These are phyloP conservation scores for Nephrotoma appendiculata DNA, from an alignment of 2,888 invertebrate genomes.

Conservation along the genomic window DNA sequence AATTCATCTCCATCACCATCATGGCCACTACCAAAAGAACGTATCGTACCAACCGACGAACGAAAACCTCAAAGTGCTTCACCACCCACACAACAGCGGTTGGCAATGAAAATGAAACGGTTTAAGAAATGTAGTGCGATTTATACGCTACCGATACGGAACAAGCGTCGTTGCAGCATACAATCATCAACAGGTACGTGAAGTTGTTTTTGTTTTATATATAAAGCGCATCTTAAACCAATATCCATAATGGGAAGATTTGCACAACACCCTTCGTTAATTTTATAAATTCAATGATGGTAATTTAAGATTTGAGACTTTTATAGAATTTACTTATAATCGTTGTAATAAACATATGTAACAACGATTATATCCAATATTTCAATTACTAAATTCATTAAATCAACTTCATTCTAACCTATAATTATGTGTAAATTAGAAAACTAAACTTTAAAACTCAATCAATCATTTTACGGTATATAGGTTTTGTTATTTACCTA, in stretches of 20 bases:
- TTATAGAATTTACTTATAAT: background rate
- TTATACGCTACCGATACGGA: slow-evolving; percentile 25
- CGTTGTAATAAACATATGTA: background rate
- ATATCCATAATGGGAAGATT: background rate
- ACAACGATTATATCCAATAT: background rate
- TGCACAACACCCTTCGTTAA: background rate
- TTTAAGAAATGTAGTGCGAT: slow-evolving; percentile 26
- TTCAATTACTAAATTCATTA: background rate
- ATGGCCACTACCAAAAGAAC: slow-evolving; percentile 6
- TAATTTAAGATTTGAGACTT: background rate
- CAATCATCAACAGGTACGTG: slow-evolving; percentile 15
- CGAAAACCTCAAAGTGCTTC: slow-evolving; percentile 10
- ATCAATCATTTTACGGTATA: background rate
- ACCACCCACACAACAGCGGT: slow-evolving; percentile 4
- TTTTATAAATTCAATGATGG: background rate
- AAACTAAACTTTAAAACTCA: background rate
- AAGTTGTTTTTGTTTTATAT: background rate
- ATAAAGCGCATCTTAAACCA: background rate
- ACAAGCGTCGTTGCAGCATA: slow-evolving; percentile 18
- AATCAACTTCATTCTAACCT: background rate
- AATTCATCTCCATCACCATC: slow-evolving; percentile 11
- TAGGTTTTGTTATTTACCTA: background rate
- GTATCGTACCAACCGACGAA: slow-evolving; percentile 5
- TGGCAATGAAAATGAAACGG: slow-evolving; percentile 19
- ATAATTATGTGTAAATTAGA: background rate